These are phyloP conservation scores for Cheumatopsyche charites DNA, from an alignment of 1,140 invertebrate genomes.

Conservation along the genomic window DNA sequence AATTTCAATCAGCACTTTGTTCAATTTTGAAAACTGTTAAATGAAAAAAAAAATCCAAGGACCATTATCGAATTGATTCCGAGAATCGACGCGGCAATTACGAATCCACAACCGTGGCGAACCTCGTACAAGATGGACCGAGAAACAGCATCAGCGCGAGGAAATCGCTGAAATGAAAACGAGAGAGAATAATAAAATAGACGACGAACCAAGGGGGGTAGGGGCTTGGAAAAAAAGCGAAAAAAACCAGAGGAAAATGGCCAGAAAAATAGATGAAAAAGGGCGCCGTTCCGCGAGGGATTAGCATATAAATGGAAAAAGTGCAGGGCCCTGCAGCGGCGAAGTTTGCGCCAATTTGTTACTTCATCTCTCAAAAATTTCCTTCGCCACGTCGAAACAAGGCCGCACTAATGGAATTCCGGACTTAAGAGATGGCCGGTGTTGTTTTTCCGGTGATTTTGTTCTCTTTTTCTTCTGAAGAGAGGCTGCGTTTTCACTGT, in stretches of 20 bases:
- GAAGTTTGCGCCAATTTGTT: constrained; percentile 32
- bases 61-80: too few relatives aligned
- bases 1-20: too few relatives aligned
- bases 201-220: too few relatives aligned
- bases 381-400: constrained; percentile 1
- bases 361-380: constrained; percentile 33
- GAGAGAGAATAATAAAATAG: background rate
- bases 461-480: too few relatives aligned
- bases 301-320: constrained; percentile 37
- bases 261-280: background rate
- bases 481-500: too few relatives aligned
- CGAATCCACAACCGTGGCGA: too few relatives aligned
- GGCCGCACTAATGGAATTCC: constrained; percentile 29
- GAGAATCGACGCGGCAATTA: too few relatives aligned
- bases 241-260: background rate
- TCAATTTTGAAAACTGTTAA: too few relatives aligned
- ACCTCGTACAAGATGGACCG: background rate
- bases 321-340: constrained; percentile 11
- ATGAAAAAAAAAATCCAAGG: too few relatives aligned
- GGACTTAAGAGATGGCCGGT: too few relatives aligned
- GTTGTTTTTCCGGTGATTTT: too few relatives aligned
- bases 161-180: background rate
- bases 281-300: background rate
- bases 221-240: background rate
- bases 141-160: background rate